Percentiles rank a stretch among this genome's conserved stretches.
Evolutionary conservation across 2,113 vertebrate species (phyloP).

Genomic region (Verasper variegatus): DNA sequence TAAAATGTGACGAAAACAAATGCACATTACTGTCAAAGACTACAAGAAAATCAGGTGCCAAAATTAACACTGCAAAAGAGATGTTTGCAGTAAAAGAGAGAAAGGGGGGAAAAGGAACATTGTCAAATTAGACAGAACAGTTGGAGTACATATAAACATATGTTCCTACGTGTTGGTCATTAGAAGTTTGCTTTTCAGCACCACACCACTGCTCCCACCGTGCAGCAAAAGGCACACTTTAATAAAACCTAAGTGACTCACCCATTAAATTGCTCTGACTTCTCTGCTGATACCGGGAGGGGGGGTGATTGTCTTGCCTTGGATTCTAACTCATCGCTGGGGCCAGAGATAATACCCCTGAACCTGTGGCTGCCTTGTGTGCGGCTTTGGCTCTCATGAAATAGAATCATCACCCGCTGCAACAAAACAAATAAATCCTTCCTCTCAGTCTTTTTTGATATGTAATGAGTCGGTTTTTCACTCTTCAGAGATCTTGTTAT

Average conservation of each 20-base stretch:
- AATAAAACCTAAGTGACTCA: constrained; percentile 78
- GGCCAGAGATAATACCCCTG: constrained; percentile 75
- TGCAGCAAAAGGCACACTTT: constrained; percentile 66
- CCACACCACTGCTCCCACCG: constrained; percentile 54
- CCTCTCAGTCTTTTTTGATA: constrained; percentile 95
- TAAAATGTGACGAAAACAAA: background rate
- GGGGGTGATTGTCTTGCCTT: constrained; percentile 41
- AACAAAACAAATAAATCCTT: constrained; percentile 98
- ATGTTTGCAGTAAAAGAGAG: background rate
- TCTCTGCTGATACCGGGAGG: constrained; percentile 72
- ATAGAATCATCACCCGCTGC: constrained; percentile 94
- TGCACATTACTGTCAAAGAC: background rate
- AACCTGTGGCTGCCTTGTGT: constrained; percentile 75
- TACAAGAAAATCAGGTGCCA: background rate
- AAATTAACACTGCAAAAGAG: background rate
- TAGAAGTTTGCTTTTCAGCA: constrained; percentile 72
- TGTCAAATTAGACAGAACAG: constrained; percentile 14
- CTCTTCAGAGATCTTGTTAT: constrained; percentile 99
- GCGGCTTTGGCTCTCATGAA: constrained; percentile 89
- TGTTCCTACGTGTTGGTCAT: constrained; percentile 47
- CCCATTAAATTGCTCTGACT: constrained; percentile 81
- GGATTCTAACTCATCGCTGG: constrained; percentile 74
- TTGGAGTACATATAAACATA: constrained; percentile 5
- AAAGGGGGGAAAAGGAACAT: background rate
- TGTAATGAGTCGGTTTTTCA: constrained; percentile 93